These are phyloP conservation scores for Meloe dianella DNA, from an alignment of 2,888 invertebrate species.

Conservation along the genomic window DNA sequence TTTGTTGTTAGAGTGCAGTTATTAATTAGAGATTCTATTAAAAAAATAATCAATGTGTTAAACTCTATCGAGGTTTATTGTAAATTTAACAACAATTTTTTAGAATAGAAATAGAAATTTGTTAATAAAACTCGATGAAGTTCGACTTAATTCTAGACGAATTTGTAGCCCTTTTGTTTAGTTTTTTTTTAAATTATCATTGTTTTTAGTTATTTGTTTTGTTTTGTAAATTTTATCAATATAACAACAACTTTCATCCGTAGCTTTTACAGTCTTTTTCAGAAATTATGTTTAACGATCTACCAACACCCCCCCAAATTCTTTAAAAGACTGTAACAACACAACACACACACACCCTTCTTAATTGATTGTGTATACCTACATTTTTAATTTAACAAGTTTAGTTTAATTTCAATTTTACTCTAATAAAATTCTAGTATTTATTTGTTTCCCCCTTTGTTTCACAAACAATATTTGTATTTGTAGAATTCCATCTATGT, in stretches of 20 bases:
- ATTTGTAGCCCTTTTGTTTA: neutral
- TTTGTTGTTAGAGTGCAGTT: neutral
- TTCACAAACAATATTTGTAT: conserved; percentile 21
- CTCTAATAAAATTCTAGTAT: conserved; percentile 45
- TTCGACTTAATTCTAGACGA: neutral
- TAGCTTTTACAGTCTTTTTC: conserved; percentile 35
- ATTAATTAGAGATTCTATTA: neutral
- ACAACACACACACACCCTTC: conserved; percentile 27
- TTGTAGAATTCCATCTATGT: conserved; percentile 29
- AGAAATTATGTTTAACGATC: conserved; percentile 13
- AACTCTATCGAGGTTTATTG: neutral
- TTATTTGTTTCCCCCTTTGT: conserved; percentile 38
- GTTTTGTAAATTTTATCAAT: neutral
- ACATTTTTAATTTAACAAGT: conserved; percentile 39
- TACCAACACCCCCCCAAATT: conserved; percentile 13
- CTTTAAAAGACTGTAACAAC: conserved; percentile 37
- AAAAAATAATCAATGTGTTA: neutral
- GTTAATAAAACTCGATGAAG: conserved; percentile 13
- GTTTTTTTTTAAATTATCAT: neutral
- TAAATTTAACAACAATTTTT: too few species aligned
- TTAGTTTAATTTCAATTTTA: conserved; percentile 20
- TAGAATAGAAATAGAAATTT: too few species aligned
- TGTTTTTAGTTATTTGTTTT: neutral
- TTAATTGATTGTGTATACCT: conserved; percentile 37
- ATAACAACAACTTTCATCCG: conserved; percentile 15